Evolutionary conservation across 1,140 invertebrate genomes (phyloP).

Genomic region (Euglossa dilemma): DNA sequence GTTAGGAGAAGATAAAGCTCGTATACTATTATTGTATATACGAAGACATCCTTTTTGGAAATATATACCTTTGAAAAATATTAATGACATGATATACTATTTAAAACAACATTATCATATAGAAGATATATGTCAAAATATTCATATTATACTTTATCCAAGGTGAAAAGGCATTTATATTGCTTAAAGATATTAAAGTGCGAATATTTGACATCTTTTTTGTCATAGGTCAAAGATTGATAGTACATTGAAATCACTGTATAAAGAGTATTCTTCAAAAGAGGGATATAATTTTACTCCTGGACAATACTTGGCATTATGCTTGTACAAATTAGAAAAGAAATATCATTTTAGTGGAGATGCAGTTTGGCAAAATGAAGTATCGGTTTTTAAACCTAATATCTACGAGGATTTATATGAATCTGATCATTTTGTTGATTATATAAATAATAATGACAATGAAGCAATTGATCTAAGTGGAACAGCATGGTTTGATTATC

Average conservation of each 20-base stretch:
- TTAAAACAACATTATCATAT: conserved; percentile 79
- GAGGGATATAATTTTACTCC: conserved; percentile 48
- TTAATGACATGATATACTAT: conserved; percentile 80
- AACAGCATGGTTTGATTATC: background rate
- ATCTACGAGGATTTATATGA: background rate
- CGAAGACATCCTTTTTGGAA: conserved; percentile 83
- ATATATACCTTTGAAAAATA: conserved; percentile 80
- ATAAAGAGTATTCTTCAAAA: conserved; percentile 40
- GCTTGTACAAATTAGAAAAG: conserved; percentile 74
- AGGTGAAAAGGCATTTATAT: conserved; percentile 33
- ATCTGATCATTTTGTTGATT: background rate
- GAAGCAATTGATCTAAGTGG: background rate
- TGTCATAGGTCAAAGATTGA: conserved; percentile 68
- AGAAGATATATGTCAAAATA: conserved; percentile 82
- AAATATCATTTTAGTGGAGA: conserved; percentile 73
- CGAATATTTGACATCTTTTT: background rate
- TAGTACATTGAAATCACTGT: conserved; percentile 63
- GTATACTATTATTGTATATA: conserved; percentile 77
- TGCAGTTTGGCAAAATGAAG: conserved; percentile 63
- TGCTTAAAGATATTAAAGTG: background rate
- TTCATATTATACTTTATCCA: conserved; percentile 75
- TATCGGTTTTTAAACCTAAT: background rate
- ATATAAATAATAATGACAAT: background rate
- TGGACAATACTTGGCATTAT: conserved; percentile 70
- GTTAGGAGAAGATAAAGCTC: conserved; percentile 62